phyloP scores from a whole-genome alignment of 2,797 vertebrate species.

The Anolis apletophallus region DNA sequence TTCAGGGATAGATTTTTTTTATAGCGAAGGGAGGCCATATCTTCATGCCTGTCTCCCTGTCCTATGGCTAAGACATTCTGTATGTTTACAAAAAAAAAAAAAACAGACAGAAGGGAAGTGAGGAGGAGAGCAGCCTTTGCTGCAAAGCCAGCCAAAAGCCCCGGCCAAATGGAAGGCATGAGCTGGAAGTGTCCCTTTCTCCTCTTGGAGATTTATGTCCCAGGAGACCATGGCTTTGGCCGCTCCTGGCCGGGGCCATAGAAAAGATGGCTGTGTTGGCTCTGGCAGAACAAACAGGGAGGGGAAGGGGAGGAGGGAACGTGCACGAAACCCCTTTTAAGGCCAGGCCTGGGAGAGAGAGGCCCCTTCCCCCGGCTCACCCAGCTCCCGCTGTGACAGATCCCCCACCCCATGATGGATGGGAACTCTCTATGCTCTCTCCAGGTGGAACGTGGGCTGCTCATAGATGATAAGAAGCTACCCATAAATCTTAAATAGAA shows the following conservation, averaged over 20 bases:
- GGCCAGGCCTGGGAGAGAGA: neutral
- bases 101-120: neutral
- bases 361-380: neutral
- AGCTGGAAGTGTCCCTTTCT: neutral
- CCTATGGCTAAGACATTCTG: neutral
- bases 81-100: neutral
- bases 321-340: constrained; percentile 10
- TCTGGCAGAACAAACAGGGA: neutral
- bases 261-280: neutral
- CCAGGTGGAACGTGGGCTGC: constrained; percentile 38
- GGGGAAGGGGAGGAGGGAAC: neutral
- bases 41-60: too few species aligned
- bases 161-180: neutral
- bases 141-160: too few species aligned
- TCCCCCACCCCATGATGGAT: constrained; percentile 35
- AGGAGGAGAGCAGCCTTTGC: neutral
- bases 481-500: constrained; percentile 35
- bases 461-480: constrained; percentile 23
- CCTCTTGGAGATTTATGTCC: neutral
- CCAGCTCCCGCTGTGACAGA: constrained; percentile 11
- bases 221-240: neutral
- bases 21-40: too few species aligned
- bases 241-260: neutral
- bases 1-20: too few species aligned
- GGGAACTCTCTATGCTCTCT: constrained; percentile 19